Conservation (phyloP, 2,888 invertebrate genomes). For the Chironomus riparius region DNA sequence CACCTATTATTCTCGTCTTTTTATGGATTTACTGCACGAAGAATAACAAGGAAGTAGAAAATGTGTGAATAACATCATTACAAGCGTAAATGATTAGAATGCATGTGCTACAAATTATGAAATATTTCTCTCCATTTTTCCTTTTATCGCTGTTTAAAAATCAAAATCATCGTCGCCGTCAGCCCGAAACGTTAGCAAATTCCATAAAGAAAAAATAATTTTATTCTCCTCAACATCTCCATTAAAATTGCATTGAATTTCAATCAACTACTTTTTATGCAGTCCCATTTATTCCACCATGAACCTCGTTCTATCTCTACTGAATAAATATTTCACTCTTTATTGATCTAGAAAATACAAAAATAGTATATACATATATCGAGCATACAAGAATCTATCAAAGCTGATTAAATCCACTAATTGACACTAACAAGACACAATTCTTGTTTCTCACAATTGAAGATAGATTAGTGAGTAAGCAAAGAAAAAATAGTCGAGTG, state of each 20-base stretch:
- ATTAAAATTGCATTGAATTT: neutral
- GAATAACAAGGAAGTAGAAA: too few species aligned
- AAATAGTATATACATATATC: neutral
- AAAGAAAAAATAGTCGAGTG: neutral
- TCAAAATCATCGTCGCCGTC: neutral
- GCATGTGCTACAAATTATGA: too few species aligned
- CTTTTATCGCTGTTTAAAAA: neutral
- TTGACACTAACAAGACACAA: constrained; percentile 12
- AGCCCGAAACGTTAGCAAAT: too few species aligned
- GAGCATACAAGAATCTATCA: constrained; percentile 4
- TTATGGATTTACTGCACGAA: too few species aligned
- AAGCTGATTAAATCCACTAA: constrained; percentile 10
- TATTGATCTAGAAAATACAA: neutral
- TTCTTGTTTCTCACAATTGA: constrained; percentile 4
- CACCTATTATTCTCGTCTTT: too few species aligned
- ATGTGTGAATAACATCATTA: too few species aligned
- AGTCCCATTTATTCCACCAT: neutral
- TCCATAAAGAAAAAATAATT: neutral
- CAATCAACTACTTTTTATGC: neutral
- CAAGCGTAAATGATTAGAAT: too few species aligned
- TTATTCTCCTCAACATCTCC: neutral
- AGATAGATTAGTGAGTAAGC: neutral
- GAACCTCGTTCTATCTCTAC: neutral
- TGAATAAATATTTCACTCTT: neutral
- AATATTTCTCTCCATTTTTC: neutral